Base-by-base conservation (phyloP, 2,797 vertebrate genomes). In the Alauda arvensis region DNA sequence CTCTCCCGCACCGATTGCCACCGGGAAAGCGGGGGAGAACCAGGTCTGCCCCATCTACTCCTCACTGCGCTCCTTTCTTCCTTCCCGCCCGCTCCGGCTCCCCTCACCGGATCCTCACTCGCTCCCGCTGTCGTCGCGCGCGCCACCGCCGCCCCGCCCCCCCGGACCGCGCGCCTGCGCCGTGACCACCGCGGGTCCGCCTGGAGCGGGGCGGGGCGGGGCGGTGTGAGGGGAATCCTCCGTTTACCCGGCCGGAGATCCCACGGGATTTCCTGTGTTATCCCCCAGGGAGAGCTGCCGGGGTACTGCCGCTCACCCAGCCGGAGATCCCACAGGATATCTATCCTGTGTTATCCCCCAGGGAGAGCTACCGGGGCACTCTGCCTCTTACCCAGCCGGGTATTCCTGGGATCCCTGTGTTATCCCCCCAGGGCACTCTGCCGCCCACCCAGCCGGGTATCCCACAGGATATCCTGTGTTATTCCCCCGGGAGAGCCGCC, bases 181-280 rank as follows among this genome's bases (percentile, higher is more conserved):
- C 0, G 0, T 31, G 14, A 1, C 1, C 23, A 3, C 6, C 3
- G 34, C 21, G 31, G 26, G 21, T 0, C 21, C 0, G 9, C 1
- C 9, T 1, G 49, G 55, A 7, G 56, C 13, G n/a, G 34, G 5
- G 1, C 6, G 34, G 10, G 5, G 1, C 6, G 34, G 10, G 34
- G 34, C 34, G 34, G 34, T 37, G 34, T 33, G 42, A 12, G 21
- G 19, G 34, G 5, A 6, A 1, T 1, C 39, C 34, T 37, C 0
- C 1, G 18, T 11, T 31, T 12, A 1, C 8, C 9, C 3, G 1
- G 1, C 8, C 1, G 18, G 21, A 6, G 34, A 12, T 5, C 25
- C 14, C 26, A 0, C 0, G 0, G 62, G 8, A 3, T 33, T 1
- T 4, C 9, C 7, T 6, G 51, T 28, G 6, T 43, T n/a, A 18